Base-by-base conservation (phyloP, 2,113 vertebrate species). In the Anthoscopus minutus region DNA sequence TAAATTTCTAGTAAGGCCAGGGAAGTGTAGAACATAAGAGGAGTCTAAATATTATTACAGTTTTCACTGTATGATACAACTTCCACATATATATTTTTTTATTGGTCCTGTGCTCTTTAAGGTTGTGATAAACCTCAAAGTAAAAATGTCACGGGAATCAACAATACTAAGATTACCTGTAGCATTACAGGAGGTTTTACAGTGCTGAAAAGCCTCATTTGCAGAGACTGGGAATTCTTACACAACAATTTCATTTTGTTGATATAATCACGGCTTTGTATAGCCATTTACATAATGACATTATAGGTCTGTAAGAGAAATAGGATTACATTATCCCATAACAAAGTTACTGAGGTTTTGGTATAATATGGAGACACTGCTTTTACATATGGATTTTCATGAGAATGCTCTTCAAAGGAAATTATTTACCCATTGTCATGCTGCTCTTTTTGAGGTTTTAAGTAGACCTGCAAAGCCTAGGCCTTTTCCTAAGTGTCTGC, bases 211-310 rank as follows among this genome's bases (percentile, higher is more conserved):
- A 91, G 11, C 48, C 58, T 84, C 19, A 38, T 94, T 93, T 92
- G 74, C 47, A 48, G 88, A 71, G 80, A 37, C 79, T 95, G 77
- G 91, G 33, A 85, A 88, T 78, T 91, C 79, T 69, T 80, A 51
- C 74, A 61, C 42, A 74, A 80, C 87, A 92, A 88, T 91, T 92
- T 88, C 48, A 92, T 97, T 94, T 89, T 45, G 62, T 88, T 92
- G 94, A 88, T 92, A 47, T 70, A 87, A 89, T 95, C 87, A 82
- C 85, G 74, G 48, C 74, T 94, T 94, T 89, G 62, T 89, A 56
- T 88, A 88, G 47, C 85, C 89, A 83, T 93, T 94, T 94, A 77
- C 81, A 92, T 94, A 94, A 94, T 82, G 35, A 82, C 61, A 85
- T 92, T 95, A 85, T 35, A 91, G 84, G 57, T 72, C 91, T 94